These are phyloP conservation scores for Brotula barbata DNA, from an alignment of 2,797 vertebrate genomes.

Conservation along the genomic window DNA sequence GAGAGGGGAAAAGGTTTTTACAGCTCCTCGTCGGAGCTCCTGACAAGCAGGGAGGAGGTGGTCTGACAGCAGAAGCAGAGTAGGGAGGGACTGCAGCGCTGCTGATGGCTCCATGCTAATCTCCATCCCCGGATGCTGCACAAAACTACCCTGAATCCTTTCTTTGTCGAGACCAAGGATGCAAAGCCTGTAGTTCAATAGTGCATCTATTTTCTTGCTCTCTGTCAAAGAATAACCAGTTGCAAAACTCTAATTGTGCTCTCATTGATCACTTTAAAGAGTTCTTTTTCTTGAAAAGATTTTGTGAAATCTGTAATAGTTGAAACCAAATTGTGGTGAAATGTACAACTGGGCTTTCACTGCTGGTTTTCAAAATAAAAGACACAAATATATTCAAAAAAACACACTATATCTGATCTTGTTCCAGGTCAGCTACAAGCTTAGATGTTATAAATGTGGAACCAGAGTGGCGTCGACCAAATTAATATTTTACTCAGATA, in stretches of 20 bases:
- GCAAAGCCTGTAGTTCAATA: slow-evolving; percentile 37
- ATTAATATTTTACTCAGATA: not conserved
- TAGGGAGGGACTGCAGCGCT: slow-evolving; percentile 75
- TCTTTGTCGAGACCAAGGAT: slow-evolving; percentile 61
- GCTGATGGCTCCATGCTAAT: slow-evolving; percentile 79
- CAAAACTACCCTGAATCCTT: slow-evolving; percentile 52
- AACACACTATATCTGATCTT: not conserved
- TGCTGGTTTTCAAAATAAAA: slow-evolving; percentile 1
- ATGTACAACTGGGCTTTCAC: slow-evolving; percentile 26
- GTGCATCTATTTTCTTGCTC: slow-evolving; percentile 26
- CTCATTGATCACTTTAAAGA: slow-evolving; percentile 14
- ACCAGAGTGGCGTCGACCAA: not conserved
- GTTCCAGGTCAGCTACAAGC: not conserved
- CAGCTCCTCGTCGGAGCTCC: slow-evolving; percentile 80
- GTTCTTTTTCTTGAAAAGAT: slow-evolving; percentile 18
- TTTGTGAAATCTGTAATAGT: slow-evolving; percentile 15
- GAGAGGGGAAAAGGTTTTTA: slow-evolving; percentile 84
- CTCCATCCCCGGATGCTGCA: slow-evolving; percentile 72
- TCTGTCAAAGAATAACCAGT: not conserved
- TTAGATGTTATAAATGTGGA: not conserved
- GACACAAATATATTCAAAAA: slow-evolving; percentile 4
- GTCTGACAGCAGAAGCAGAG: slow-evolving; percentile 80
- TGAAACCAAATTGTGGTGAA: slow-evolving; percentile 16
- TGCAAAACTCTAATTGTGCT: slow-evolving; percentile 17
- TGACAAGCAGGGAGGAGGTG: slow-evolving; percentile 82